These are phyloP conservation scores for Clavelina lepadiformis DNA, from an alignment of 23 tunicate species.

Conservation along the genomic window DNA sequence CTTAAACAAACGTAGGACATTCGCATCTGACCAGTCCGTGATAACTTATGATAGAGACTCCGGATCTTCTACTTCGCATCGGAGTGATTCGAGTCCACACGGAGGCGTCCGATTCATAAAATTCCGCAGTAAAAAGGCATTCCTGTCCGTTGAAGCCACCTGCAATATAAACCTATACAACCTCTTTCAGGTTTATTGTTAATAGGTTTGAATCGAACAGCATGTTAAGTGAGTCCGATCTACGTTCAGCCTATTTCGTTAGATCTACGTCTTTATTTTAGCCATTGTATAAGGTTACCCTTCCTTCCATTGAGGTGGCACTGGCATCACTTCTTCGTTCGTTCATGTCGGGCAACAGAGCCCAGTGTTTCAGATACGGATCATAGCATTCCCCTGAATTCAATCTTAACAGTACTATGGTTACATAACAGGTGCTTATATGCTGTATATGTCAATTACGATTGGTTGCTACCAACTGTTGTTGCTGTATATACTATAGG, in stretches of 20 bases:
- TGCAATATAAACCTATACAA: conserved; percentile 95
- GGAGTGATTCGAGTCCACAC: conserved; percentile 92
- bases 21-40: conserved; percentile 53
- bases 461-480: too few species aligned
- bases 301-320: conserved; percentile 76
- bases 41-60: conserved; percentile 84
- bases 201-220: too few species aligned
- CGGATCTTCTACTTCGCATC: conserved; percentile 93
- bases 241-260: too few species aligned
- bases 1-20: neutral
- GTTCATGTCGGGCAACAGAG: conserved; percentile 82
- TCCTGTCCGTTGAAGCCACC: conserved; percentile 98
- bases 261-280: too few species aligned
- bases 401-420: too few species aligned
- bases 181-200: too few species aligned
- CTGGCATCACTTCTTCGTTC: conserved; percentile 91
- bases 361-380: conserved; percentile 67
- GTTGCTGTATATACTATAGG: neutral
- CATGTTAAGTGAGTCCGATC: too few species aligned
- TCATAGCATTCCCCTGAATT: conserved; percentile 76
- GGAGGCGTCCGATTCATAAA: conserved; percentile 60
- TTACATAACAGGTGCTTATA: too few species aligned
- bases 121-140: conserved; percentile 92
- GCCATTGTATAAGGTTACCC: conserved; percentile 24
- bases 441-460: too few species aligned